Conservation (phyloP, 2,888 invertebrate genomes). For the Cryptocephalus primarius region DNA sequence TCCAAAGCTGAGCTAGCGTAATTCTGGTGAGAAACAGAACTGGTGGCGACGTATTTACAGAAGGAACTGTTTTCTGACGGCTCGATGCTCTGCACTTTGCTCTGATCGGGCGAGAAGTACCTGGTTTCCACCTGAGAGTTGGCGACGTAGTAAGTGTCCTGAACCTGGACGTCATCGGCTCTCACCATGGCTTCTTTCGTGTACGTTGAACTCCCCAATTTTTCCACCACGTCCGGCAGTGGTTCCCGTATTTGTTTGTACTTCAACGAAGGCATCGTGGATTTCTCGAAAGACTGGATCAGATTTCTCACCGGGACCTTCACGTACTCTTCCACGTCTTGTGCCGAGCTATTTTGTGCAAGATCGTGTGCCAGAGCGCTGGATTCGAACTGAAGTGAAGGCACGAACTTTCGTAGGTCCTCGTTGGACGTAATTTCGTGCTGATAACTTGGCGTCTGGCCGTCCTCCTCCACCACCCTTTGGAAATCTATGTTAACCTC, state of each 20-base stretch:
- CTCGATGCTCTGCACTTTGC: conserved; percentile 13
- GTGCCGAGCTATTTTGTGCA: background rate
- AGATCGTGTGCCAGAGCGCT: background rate
- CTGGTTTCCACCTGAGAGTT: conserved; percentile 31
- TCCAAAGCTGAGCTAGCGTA: conserved; percentile 6
- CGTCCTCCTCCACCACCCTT: conserved; percentile 25
- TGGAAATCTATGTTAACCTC: conserved; percentile 32
- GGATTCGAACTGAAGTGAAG: background rate
- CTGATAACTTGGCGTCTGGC: no score
- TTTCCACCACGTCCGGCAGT: conserved; percentile 28
- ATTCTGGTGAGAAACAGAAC: conserved; percentile 13
- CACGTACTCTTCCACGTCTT: conserved; percentile 28
- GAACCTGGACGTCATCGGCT: conserved; percentile 26
- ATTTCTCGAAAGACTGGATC: conserved; percentile 52
- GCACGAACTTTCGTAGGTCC: background rate
- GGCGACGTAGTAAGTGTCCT: conserved; percentile 32
- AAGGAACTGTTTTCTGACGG: conserved; percentile 34
- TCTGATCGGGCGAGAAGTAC: conserved; percentile 23
- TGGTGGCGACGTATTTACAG: conserved; percentile 23
- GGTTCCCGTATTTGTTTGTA: conserved; percentile 41
- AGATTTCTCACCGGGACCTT: conserved; percentile 39
- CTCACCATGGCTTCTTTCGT: conserved; percentile 1
- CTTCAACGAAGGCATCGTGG: conserved; percentile 44
- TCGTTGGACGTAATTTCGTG: background rate
- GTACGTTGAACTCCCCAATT: conserved; percentile 12